A percentile compares a stretch with the other conserved stretches of the same genome.
phyloP scores from a whole-genome alignment of 2,797 vertebrate genomes.

The Bradypodion pumilum region DNA sequence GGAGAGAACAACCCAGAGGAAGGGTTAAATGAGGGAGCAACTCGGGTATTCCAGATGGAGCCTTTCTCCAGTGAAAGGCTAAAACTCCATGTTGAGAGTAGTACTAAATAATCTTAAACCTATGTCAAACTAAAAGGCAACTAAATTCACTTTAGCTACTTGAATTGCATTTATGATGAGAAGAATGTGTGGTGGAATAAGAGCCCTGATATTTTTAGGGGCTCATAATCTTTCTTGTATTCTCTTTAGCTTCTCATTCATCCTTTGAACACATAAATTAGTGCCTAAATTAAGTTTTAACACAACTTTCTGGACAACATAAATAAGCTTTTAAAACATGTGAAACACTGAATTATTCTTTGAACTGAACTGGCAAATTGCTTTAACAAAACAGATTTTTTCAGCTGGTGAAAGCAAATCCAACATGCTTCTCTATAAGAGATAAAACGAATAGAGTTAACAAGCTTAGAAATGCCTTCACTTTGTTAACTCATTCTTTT shows the following conservation, averaged over 20 bases:
- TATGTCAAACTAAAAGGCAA: too few relatives aligned
- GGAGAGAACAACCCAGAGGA: too few relatives aligned
- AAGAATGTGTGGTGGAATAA: neutral
- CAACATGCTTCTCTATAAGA: conserved; percentile 13
- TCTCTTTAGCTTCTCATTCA: neutral
- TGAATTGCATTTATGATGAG: too few relatives aligned
- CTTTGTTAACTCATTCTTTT: conserved; percentile 17
- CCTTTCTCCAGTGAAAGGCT: too few relatives aligned
- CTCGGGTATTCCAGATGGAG: too few relatives aligned
- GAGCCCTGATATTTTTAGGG: too few relatives aligned
- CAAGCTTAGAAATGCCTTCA: conserved; percentile 18
- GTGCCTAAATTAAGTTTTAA: neutral
- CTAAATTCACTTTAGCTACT: too few relatives aligned
- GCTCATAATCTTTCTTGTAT: neutral
- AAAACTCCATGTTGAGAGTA: too few relatives aligned
- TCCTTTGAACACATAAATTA: neutral
- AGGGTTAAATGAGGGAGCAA: too few relatives aligned
- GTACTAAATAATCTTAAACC: too few relatives aligned
- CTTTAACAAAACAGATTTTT: neutral
- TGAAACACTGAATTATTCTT: neutral
- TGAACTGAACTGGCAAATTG: conserved; percentile 7
- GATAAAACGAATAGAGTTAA: neutral
- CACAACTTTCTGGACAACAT: neutral
- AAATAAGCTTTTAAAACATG: neutral
- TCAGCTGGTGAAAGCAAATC: neutral